Conservation (phyloP, 2,113 vertebrate genomes). For the Crypturellus undulatus region DNA sequence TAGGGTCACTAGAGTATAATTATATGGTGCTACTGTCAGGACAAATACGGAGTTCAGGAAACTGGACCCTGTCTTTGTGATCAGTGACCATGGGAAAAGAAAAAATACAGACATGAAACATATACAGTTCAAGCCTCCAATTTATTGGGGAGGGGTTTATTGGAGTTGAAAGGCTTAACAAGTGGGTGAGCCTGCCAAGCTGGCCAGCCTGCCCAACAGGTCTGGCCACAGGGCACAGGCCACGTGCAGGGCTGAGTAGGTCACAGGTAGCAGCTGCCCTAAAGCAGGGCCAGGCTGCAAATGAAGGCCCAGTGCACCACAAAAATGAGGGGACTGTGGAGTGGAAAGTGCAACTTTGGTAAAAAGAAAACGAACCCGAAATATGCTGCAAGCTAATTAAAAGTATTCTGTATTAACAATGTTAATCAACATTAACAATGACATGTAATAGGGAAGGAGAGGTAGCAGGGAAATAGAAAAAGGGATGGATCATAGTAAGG, state of each 20-base stretch:
- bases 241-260: not conserved
- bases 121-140: not conserved
- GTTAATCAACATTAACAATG: not conserved
- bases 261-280: not conserved
- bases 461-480: not conserved
- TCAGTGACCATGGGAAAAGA: not conserved
- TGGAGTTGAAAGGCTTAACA: not conserved
- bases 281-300: not conserved
- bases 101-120: not conserved
- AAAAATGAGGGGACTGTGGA: not conserved
- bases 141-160: not conserved
- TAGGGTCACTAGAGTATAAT: not conserved
- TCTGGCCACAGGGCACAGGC: not conserved
- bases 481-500: not conserved
- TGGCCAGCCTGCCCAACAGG: not conserved
- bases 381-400: not conserved
- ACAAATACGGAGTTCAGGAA: not conserved
- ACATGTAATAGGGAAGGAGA: not conserved
- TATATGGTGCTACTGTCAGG: not conserved
- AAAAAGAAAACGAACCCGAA: not conserved
- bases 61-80: not conserved
- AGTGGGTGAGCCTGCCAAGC: fast-evolving
- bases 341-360: not conserved
- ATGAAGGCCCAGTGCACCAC: not conserved
- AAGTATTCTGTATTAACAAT: not conserved